Percentiles rank a stretch among this genome's conserved stretches.
phyloP scores from a whole-genome alignment of 2,113 vertebrate genomes.

The Scortum barcoo region DNA sequence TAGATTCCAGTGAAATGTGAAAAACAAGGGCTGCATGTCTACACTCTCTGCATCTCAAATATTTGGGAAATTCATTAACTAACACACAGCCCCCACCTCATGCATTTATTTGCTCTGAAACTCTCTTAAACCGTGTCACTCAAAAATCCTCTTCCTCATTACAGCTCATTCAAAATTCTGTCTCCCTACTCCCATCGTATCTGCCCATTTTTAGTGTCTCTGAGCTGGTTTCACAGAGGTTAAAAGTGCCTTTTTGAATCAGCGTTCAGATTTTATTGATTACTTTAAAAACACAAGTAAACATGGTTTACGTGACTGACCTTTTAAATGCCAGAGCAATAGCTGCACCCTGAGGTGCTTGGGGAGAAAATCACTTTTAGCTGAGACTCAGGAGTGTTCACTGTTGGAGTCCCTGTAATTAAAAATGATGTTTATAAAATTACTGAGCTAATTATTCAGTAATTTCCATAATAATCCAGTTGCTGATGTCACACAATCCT shows the following conservation, averaged over 20 bases:
- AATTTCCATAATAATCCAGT: no score
- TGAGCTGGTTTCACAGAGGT: conserved; percentile 6
- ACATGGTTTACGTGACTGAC: conserved; percentile 36
- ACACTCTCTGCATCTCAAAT: neutral
- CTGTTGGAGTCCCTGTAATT: neutral
- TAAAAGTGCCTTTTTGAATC: conserved; percentile 33
- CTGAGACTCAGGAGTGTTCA: neutral
- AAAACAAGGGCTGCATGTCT: neutral
- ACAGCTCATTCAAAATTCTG: neutral
- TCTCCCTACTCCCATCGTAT: conserved; percentile 1
- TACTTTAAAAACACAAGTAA: conserved; percentile 40
- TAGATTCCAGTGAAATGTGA: neutral
- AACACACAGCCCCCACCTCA: neutral
- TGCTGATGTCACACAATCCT: neutral
- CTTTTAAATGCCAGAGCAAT: conserved; percentile 31
- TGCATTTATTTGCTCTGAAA: conserved; percentile 2
- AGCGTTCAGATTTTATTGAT: conserved; percentile 44
- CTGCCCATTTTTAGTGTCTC: conserved; percentile 11
- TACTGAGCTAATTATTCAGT: neutral
- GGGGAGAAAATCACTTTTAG: neutral
- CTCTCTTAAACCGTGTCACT: neutral
- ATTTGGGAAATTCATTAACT: neutral
- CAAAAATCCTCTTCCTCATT: neutral
- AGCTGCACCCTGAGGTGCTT: conserved; percentile 8
- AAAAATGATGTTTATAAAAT: neutral